These are phyloP conservation scores for Glossosoma conforme DNA, from an alignment of 1,140 invertebrate species.

Conservation along the genomic window DNA sequence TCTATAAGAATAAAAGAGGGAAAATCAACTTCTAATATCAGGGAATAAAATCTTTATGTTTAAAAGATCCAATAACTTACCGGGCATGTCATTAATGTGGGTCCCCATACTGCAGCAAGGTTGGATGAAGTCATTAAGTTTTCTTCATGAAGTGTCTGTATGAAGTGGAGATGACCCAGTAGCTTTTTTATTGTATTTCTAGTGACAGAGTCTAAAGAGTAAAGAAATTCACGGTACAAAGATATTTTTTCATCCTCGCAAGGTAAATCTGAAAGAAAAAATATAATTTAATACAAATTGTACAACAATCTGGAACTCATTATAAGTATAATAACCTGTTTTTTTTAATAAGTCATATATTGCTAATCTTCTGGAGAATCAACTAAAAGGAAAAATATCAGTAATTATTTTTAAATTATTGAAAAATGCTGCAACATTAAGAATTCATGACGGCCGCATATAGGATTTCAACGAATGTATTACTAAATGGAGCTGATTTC, in stretches of 20 bases:
- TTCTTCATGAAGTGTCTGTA: slow-evolving; percentile 65
- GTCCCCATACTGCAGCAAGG: slow-evolving; percentile 79
- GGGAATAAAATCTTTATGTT: no score
- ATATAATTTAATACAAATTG: slow-evolving; percentile 4
- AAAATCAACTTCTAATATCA: no score
- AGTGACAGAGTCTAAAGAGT: slow-evolving; percentile 61
- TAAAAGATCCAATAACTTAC: slow-evolving; percentile 37
- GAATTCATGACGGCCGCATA: no score
- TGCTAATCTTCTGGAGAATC: no score
- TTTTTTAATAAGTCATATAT: no score
- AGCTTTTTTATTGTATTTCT: slow-evolving; percentile 69
- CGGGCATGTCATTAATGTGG: slow-evolving; percentile 71
- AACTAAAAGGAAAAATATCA: no score
- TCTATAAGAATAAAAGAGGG: no score
- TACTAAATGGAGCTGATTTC: no score
- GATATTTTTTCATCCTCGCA: slow-evolving; percentile 50
- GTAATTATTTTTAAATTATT: no score
- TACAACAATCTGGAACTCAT: neutral
- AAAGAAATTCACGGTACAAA: slow-evolving; percentile 59
- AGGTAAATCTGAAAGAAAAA: slow-evolving; percentile 43
- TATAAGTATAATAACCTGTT: no score
- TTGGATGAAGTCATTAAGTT: slow-evolving; percentile 79
- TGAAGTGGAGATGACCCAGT: slow-evolving; percentile 73
- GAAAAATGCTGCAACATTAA: no score
- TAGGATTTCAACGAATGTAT: no score